Base-by-base conservation (phyloP, 1,140 invertebrate genomes). In the Zaprionus tsacasi region DNA sequence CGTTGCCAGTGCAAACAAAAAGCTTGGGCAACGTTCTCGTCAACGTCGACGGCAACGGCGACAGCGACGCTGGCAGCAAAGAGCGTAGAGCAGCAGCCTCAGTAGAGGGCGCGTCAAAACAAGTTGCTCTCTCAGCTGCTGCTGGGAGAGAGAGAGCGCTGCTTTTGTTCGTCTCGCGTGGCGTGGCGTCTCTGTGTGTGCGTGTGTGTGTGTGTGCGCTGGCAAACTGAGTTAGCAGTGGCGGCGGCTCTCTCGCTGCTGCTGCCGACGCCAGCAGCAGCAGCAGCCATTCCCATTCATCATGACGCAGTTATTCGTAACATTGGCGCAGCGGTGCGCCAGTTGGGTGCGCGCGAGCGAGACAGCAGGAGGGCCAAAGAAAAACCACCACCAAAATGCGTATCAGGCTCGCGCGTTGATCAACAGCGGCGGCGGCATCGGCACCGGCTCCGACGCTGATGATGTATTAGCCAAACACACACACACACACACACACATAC, bases 1-100 rank as follows among this genome's bases (percentile, higher is more conserved):
- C 81, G 76, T 67, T 70, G 71, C 76, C 61, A 67, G 61, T 60
- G 66, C 70, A 87, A 88, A 91, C 90, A 91, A 91, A 91, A 91
- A 91, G 91, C 91, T 91, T 90, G 81, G 56, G 73, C 45, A 60
- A 45, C 63, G 56, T 74, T 54, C 71, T 50, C 66, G 72, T 70
- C 60, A 61, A 38, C 72, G 54, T 50, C 69, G 56, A 38, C 72
- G 43, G 56, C 69, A 48, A 11, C 58, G 43, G 54, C 36, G 63
- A 50, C 60, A 21, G 55, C 55, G 55, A 57, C 55, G 55, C 25
- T 25, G 25, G 60, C 59, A 45, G 21, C 57, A 52, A 15, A 45
- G 40, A 45, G 40, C 6, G 7, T 7, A 43, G 7, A 15, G 6
- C 35, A 52, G 59, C 38, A 60, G 64, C 35, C 38, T 63, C 35